Conservation (phyloP, 2,113 vertebrate genomes). For the Balaenoptera acutorostrata region DNA sequence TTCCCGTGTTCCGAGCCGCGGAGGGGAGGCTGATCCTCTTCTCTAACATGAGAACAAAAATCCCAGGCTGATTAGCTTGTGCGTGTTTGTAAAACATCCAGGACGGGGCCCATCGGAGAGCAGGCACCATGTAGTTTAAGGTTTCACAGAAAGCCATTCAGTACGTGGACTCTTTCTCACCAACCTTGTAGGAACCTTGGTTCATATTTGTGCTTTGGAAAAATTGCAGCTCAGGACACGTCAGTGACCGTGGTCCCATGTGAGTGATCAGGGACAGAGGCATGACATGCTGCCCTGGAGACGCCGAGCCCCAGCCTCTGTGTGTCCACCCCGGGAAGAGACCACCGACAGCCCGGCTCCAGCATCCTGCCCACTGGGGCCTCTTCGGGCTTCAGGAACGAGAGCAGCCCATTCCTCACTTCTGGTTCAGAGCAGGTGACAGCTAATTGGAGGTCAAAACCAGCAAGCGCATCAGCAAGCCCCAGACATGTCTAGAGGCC, state of each 20-base stretch:
- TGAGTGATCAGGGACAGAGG: neutral
- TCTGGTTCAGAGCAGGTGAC: neutral
- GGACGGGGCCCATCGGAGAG: neutral
- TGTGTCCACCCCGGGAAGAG: neutral
- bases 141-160: neutral
- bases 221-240: neutral
- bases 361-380: too few relatives aligned
- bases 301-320: neutral
- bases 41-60: neutral
- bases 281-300: neutral
- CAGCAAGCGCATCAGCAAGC: neutral
- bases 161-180: neutral
- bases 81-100: too few relatives aligned
- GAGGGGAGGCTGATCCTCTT: too few relatives aligned
- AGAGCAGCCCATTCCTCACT: neutral
- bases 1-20: too few relatives aligned
- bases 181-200: too few relatives aligned
- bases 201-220: neutral
- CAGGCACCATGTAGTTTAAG: fast-evolving
- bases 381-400: neutral
- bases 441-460: neutral
- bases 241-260: neutral
- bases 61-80: neutral
- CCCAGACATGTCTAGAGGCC: neutral
- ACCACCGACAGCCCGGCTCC: fast-evolving